Conservation (phyloP, 2,797 vertebrate species). For the Chelmon rostratus region DNA sequence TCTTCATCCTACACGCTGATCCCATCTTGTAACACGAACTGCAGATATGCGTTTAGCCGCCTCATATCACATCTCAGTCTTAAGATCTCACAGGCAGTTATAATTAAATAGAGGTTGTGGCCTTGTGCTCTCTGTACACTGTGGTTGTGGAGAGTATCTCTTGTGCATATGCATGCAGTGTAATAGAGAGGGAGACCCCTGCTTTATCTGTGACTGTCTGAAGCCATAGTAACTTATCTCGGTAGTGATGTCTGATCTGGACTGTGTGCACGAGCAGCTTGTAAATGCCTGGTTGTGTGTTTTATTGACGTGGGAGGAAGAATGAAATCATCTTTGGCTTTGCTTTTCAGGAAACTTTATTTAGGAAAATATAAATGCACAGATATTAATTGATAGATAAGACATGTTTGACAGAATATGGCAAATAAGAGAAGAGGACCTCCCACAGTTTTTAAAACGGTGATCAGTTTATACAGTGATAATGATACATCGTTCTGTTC, state of each 20-base stretch:
- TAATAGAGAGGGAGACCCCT: conserved; percentile 39
- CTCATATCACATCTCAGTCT: conserved; percentile 43
- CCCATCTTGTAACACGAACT: conserved; percentile 64
- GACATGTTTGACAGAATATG: background rate
- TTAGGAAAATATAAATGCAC: background rate
- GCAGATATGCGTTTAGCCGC: conserved; percentile 43
- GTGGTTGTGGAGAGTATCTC: conserved; percentile 10
- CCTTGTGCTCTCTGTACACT: conserved; percentile 38
- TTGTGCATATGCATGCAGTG: conserved; percentile 10
- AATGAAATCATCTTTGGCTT: background rate
- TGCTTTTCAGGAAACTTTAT: background rate
- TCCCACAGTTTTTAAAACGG: background rate
- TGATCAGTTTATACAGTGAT: background rate
- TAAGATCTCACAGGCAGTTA: conserved; percentile 40
- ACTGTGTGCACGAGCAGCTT: background rate
- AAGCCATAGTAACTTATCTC: conserved; percentile 34
- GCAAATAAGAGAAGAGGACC: background rate
- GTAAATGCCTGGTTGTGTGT: conserved; percentile 17
- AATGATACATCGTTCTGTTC: background rate
- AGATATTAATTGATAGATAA: background rate
- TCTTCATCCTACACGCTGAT: conserved; percentile 40
- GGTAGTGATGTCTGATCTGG: conserved; percentile 2
- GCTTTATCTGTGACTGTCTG: conserved; percentile 21
- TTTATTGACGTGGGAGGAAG: no score
- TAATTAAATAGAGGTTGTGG: conserved; percentile 63